A percentile compares a stretch with the other conserved stretches of the same genome.
These are phyloP conservation scores for Pristionchus pacificus DNA, from an alignment of 1,140 invertebrate species.

Conservation along the genomic window DNA sequence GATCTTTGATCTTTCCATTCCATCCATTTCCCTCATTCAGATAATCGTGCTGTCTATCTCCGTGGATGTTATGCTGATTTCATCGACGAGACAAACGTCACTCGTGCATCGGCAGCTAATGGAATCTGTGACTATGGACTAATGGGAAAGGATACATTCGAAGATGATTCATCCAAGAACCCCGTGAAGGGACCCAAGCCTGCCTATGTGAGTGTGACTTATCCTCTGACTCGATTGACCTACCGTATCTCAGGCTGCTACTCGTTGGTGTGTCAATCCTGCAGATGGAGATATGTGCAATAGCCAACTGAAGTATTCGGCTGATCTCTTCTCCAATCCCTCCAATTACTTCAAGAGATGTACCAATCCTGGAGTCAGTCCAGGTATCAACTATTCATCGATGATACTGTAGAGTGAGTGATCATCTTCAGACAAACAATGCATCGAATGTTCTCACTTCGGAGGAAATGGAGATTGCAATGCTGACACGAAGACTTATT, in stretches of 20 bases:
- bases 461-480: conserved; percentile 11
- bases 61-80: background rate
- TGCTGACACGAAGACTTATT: background rate
- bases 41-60: background rate
- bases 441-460: background rate
- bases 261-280: background rate
- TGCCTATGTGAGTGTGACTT: background rate
- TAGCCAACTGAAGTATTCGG: background rate
- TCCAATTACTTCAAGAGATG: background rate
- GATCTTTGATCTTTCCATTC: background rate
- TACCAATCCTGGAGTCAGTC: no score
- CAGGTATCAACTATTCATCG: background rate
- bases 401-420: background rate
- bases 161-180: background rate
- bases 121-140: background rate
- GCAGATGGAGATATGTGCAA: no score
- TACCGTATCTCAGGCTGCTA: background rate
- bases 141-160: background rate
- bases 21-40: background rate
- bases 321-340: background rate
- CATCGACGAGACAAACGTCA: background rate
- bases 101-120: background rate
- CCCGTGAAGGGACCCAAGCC: background rate
- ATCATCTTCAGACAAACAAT: background rate
- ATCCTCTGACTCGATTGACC: background rate